phyloP scores from a whole-genome alignment of 1,140 invertebrate species.

The Chelonus insularis region DNA sequence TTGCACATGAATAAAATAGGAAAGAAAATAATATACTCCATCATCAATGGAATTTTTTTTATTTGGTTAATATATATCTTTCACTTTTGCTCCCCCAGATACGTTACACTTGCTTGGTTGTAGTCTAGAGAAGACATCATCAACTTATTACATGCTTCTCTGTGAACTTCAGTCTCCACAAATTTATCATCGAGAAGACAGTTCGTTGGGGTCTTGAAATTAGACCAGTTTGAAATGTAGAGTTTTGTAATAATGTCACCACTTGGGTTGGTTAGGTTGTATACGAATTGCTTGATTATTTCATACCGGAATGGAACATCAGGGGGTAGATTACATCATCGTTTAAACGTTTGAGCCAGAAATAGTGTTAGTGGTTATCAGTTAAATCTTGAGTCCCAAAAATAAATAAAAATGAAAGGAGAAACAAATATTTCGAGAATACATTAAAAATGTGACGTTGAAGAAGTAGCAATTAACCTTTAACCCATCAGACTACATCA shows the following conservation, averaged over 20 bases:
- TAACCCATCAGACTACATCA: constrained; percentile 23
- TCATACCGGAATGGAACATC: constrained; percentile 20
- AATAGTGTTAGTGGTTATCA: neutral
- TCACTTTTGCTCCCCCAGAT: constrained; percentile 19
- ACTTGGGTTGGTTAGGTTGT: constrained; percentile 50
- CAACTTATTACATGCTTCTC: no score
- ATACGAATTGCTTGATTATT: constrained; percentile 54
- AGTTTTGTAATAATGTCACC: constrained; percentile 51
- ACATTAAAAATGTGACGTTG: constrained; percentile 15
- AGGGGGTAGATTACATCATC: constrained; percentile 45
- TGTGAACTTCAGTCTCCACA: constrained; percentile 24
- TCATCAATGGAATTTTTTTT: constrained; percentile 2
- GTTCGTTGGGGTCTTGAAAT: constrained; percentile 35
- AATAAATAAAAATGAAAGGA: constrained; percentile 14
- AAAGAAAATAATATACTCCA: neutral
- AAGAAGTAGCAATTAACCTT: constrained; percentile 29
- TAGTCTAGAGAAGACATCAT: no score
- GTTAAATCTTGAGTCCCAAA: constrained; percentile 13
- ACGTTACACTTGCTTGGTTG: constrained; percentile 51
- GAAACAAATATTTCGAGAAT: constrained; percentile 10
- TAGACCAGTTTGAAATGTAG: constrained; percentile 50
- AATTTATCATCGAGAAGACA: constrained; percentile 32
- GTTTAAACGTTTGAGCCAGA: constrained; percentile 34
- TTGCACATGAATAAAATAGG: no score
- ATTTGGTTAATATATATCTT: neutral